Base-by-base conservation (phyloP, 2,113 vertebrate species). In the Carassius auratus region DNA sequence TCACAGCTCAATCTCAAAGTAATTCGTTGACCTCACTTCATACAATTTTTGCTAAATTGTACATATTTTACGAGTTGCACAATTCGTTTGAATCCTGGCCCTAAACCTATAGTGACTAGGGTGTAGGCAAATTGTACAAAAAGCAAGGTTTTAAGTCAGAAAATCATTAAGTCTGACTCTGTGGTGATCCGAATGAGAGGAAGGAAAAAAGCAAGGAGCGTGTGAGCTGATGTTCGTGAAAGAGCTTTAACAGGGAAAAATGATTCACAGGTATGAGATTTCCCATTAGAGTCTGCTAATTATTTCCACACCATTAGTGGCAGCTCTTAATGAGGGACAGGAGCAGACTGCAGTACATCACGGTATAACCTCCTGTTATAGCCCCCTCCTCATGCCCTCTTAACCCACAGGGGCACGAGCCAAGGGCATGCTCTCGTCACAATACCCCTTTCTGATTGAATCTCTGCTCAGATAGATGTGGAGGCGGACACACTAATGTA, bases 271-370 rank as follows among this genome's bases (percentile, higher is more conserved):
- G 94, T 94, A 94, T 91, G 91, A 93, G 91, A 94, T 90, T 84
- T 92, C 93, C 93, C 95, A 95, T 95, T 95, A 95, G 92, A 93
- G 90, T 86, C 82, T 93, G 92, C 94, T 95, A 95, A 95, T 95
- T 95, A 94, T 95, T 95, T 95, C 94, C 94, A 94, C 93, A 92
- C 94, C 95, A 95, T 95, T 95, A 95, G 94, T 91, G 93, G 90
- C 93, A 91, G 94, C 93, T 95, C 94, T 94, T 94, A 95, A 95
- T 95, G 93, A 94, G 93, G 94, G 93, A 93, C 92, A 90, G 90
- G 91, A 92, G 90, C 90, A 92, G 90, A 86, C 90, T 90, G 91
- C 90, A 92, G 89, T 95, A 93, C 86, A 93, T 94, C 93, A 93
- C 90, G 59, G 87, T 30, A 30, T 30, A 30, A 30, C 38, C 23